Evolutionary conservation across 2,797 vertebrate species (phyloP), one percentile per base, ranked within the genome.

Genomic region (Fistularia tabacaria): DNA sequence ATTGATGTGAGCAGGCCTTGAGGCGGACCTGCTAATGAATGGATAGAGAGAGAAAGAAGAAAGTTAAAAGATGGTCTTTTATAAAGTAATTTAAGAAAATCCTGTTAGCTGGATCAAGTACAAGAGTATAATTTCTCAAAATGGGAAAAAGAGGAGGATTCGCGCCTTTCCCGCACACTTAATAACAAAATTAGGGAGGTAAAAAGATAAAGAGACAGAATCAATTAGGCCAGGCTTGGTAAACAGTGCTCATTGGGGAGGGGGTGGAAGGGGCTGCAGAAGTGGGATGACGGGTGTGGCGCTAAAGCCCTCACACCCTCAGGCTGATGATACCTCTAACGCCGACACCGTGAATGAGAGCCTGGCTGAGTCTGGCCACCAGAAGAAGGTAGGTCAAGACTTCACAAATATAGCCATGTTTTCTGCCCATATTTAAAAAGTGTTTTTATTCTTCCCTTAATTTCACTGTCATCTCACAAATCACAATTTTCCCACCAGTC

Each of bases 51-150:
- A 94, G 93, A 95, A 95, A 96, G 93, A 96, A 93, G 94, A 95
- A 98, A 98, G 95, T 99, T 98, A 96, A 95, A 98, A 98, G 95
- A 98, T 98, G 94, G 94, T 95, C 93, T 97, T 95, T 97, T 96
- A 96, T 96, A 95, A 95, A 97, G 94, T 98, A 99, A 99, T 98
- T 94, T 98, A 95, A 95, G 95, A 99, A 99, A 99, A 99, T 99
- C 97, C 97, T 98, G 95, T 99, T 99, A 99, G 95, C 95, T 97
- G 96, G 93, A 99, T 99, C 97, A 93, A 98, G 94, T 96, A 98
- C 95, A 99, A 96, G 95, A 97, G 92, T 96, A 94, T 89, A 92
- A 95, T 97, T 95, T 96, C 94, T 97, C 90, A 95, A 97, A 91
- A 90, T 82, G 86, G 86, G 86, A 77, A 83, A 84, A 72, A 85